Evolutionary conservation across 2,797 vertebrate genomes (phyloP), one percentile per base, ranked within the genome.

Genomic region (Cyprinella venusta): DNA sequence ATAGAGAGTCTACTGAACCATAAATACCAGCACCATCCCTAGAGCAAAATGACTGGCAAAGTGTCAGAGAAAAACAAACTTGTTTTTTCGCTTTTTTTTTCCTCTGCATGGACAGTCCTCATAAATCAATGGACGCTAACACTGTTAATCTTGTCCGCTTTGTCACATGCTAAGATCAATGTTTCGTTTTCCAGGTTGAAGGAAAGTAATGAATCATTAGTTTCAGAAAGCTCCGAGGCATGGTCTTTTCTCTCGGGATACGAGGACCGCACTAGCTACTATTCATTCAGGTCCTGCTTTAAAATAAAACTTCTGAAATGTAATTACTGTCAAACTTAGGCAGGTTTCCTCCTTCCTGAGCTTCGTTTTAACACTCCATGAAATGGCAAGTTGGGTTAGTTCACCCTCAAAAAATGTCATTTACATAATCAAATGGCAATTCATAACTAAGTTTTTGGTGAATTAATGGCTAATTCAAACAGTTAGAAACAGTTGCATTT

Each of bases 201-300:
- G 91, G 89, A 92, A 88, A 87, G 89, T 92, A 93, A 94, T 94
- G 92, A 93, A 93, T 93, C 91, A 89, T 81, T 82, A 45, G 85
- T 91, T 89, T 91, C 86, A 88, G 88, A 77, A 89, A 90, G 90
- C 92, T 90, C 91, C 90, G 88, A 87, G 90, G 89, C 89, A 75
- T 90, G 86, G 90, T 89, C 86, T 89, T 90, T 91, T 79, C 50
- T 93, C 90, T 91, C 83, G 87, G 87, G 72, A 33, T 74, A 69
- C 82, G 83, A 93, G 93, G 91, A 91, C 93, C 92, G 84, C 59
- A 75, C 81, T 68, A 79, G 30, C 30, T 84, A 50, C 85, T 85
- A 71, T 90, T 89, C 88, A 86, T 54, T 76, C 36, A 18, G 45
- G 76, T 80, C 70, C n/a, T 30, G 54, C 7, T 42, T 40, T 79